These are phyloP conservation scores for Brassicogethes aeneus DNA, from an alignment of 2,888 invertebrate genomes.

Conservation along the genomic window DNA sequence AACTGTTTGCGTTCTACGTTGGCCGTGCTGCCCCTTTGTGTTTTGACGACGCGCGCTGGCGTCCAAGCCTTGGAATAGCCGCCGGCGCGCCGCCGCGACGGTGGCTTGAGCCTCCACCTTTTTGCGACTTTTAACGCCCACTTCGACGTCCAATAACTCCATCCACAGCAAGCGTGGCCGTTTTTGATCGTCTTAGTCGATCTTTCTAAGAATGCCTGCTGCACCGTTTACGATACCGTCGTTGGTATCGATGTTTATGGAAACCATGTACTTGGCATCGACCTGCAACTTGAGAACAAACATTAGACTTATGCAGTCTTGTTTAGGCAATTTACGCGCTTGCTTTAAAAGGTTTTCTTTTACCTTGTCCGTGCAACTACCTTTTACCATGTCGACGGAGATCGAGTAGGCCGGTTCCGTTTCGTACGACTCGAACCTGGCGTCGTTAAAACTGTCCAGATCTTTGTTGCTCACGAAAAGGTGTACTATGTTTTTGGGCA, in stretches of 20 bases:
- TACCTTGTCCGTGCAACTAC: too few relatives aligned
- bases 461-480: too few relatives aligned
- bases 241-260: too few relatives aligned
- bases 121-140: slow-evolving; percentile 2
- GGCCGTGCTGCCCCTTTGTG: slow-evolving; percentile 4
- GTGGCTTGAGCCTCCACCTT: background rate
- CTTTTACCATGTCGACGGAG: too few relatives aligned
- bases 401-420: too few relatives aligned
- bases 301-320: too few relatives aligned
- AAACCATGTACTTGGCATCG: slow-evolving; percentile 20
- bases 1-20: slow-evolving; percentile 12
- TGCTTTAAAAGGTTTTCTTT: too few relatives aligned
- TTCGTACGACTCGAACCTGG: too few relatives aligned
- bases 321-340: too few relatives aligned
- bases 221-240: slow-evolving; percentile 24
- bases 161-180: slow-evolving; percentile 5
- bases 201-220: slow-evolving; percentile 5
- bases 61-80: background rate
- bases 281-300: too few relatives aligned
- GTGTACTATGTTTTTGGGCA: too few relatives aligned
- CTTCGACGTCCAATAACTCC: slow-evolving; percentile 5
- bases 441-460: too few relatives aligned
- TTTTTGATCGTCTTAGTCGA: background rate
- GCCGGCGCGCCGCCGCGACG: background rate
- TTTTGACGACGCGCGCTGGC: slow-evolving; percentile 1